Evolutionary conservation across 2,113 vertebrate species (phyloP).

Genomic region (Pipra filicauda): DNA sequence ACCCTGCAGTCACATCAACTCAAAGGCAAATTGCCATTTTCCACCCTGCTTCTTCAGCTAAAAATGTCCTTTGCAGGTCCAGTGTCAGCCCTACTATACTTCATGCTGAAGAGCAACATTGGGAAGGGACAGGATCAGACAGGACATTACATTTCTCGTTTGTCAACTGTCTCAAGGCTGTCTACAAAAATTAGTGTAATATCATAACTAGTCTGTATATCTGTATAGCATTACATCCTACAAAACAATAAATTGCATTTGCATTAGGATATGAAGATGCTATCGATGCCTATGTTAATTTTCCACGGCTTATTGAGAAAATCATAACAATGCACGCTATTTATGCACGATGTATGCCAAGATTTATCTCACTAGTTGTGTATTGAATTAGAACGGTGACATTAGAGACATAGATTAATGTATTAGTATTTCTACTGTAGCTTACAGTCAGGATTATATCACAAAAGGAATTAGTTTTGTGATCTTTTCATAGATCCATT

Average conservation of each 20-base stretch:
- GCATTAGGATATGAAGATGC: not conserved
- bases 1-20: not conserved
- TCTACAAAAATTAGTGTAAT: conserved; percentile 40
- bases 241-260: conserved; percentile 48
- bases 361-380: conserved; percentile 68
- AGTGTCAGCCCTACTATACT: not conserved
- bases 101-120: not conserved
- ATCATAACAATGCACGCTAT: conserved; percentile 47
- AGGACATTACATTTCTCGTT: not conserved
- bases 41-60: not conserved
- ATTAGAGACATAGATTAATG: conserved; percentile 66
- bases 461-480: conserved; percentile 66
- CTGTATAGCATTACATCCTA: not conserved
- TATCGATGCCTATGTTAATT: conserved; percentile 57
- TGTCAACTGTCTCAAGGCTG: conserved; percentile 24
- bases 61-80: not conserved
- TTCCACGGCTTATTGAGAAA: conserved; percentile 67
- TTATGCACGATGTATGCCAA: conserved; percentile 58
- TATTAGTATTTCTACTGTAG: conserved; percentile 46
- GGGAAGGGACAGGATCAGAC: not conserved
- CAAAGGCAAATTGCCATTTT: not conserved
- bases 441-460: conserved; percentile 59
- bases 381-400: conserved; percentile 67
- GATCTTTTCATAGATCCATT: conserved; percentile 36
- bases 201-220: conserved; percentile 18